Percentiles rank a stretch among this genome's conserved stretches.
Conservation (phyloP, 1,140 invertebrate genomes). For the Drosophila grimshawi region DNA sequence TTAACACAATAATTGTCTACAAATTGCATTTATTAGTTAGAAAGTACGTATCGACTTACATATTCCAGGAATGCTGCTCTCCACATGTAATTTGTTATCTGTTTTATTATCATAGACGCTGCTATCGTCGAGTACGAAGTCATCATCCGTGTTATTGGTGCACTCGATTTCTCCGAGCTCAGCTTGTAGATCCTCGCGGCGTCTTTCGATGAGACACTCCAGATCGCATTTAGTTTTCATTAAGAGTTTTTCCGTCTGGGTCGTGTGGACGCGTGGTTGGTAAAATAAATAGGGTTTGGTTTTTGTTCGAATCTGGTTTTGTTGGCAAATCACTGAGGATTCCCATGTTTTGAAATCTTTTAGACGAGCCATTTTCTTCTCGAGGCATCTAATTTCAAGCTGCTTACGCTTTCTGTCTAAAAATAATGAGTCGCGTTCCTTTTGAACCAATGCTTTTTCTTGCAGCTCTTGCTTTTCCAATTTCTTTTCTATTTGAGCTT, state of each 20-base stretch:
- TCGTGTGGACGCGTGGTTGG: constrained; percentile 87
- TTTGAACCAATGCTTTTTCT: constrained; percentile 93
- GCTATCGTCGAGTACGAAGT: constrained; percentile 46
- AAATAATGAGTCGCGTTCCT: constrained; percentile 94
- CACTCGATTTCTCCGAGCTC: constrained; percentile 61
- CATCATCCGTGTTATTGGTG: constrained; percentile 55
- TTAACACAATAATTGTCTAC: too few relatives aligned
- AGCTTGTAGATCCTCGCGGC: constrained; percentile 54
- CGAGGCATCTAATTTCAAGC: constrained; percentile 94
- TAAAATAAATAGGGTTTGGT: constrained; percentile 95
- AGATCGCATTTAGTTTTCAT: constrained; percentile 58
- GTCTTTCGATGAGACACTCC: constrained; percentile 46
- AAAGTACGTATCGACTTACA: constrained; percentile 3
- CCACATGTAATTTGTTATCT: constrained; percentile 15
- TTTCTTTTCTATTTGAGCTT: constrained; percentile 95
- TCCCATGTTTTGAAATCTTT: constrained; percentile 96
- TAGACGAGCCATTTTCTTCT: constrained; percentile 94
- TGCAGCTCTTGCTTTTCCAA: constrained; percentile 95
- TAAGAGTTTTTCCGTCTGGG: constrained; percentile 53
- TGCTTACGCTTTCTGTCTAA: constrained; percentile 93
- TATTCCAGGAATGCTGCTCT: constrained; percentile 6
- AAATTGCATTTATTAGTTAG: too few relatives aligned
- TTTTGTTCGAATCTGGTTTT: constrained; percentile 95
- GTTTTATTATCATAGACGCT: constrained; percentile 35
- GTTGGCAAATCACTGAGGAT: constrained; percentile 89